Evolutionary conservation across 2,113 vertebrate species (phyloP), one percentile per base, ranked within the genome.

Genomic region (Morone saxatilis): DNA sequence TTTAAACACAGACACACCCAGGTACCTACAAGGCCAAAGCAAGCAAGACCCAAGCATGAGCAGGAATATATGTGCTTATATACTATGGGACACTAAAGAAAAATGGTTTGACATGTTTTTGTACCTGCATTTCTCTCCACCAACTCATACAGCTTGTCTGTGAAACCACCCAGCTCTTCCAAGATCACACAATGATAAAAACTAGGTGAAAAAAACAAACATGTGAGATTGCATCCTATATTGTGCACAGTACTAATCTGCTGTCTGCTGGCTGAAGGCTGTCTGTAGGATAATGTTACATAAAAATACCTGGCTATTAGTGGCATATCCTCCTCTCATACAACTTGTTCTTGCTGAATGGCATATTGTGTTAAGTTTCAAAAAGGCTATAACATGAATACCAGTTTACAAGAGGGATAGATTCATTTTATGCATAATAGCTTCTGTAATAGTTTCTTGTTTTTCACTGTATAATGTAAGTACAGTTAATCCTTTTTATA

Each of bases 1-100:
- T 79, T 80, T 60, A 78, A 88, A 84, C 76, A 88, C 48, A 68
- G 76, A 86, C 92, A 92, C 87, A 80, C 65, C 86, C 86, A 67
- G 36, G 9, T 47, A 17, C 74, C 69, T 65, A 65, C 56, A 62
- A 80, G 62, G 82, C 56, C 36, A 54, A 75, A 69, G 57, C 57
- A 71, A 75, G 50, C 57, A 71, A 25, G 12, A 57, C 31, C 59
- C 71, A 54, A 72, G 63, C 62, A 16, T 11, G n/a, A 14, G 31
- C 50, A 61, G 20, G 73, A 41, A 13, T 20, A 17, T n/a, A 17
- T 41, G 10, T 47, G 77, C 63, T 19, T 36, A 25, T 14, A 62
- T 17, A 40, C 40, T 38, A 41, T 22, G 22, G 10, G 11, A 19
- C 19, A n/a, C 9, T 16, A 20, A 17, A 66, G 36, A 36, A 54